phyloP scores from a whole-genome alignment of 2,888 invertebrate species.

The Cetonia aurata region DNA sequence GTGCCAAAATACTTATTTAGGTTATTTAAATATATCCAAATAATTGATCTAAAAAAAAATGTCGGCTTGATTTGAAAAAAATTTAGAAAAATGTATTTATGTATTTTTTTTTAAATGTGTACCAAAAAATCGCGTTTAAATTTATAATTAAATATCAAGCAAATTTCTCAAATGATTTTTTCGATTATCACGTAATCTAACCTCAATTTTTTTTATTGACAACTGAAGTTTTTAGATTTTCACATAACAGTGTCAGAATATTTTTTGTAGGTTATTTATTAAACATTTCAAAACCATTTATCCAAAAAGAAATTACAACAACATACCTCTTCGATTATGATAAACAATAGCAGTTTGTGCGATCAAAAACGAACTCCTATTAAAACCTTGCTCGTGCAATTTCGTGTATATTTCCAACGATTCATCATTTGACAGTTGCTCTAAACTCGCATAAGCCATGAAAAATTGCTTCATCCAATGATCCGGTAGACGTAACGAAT shows the following conservation, averaged over 20 bases:
- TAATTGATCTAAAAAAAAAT: too few species aligned
- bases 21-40: too few species aligned
- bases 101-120: too few species aligned
- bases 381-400: slow-evolving; percentile 84
- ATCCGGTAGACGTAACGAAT: slow-evolving; percentile 77
- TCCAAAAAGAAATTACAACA: not conserved
- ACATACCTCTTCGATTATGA: slow-evolving; percentile 88
- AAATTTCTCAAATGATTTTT: slow-evolving; percentile 27
- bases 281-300: too few species aligned
- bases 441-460: slow-evolving; percentile 89
- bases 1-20: too few species aligned
- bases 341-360: slow-evolving; percentile 94
- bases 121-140: too few species aligned
- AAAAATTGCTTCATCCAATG: slow-evolving; percentile 98
- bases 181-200: not conserved
- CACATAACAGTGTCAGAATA: too few species aligned
- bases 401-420: slow-evolving; percentile 86
- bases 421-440: slow-evolving; percentile 90
- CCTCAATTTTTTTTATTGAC: too few species aligned
- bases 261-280: too few species aligned
- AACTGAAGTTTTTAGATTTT: too few species aligned
- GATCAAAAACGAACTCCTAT: slow-evolving; percentile 88
- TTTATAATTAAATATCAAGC: not conserved
- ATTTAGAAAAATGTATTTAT: too few species aligned
- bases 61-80: too few species aligned